Evolutionary conservation across 2,113 vertebrate genomes (phyloP).

Genomic region (Microtus montanus): DNA sequence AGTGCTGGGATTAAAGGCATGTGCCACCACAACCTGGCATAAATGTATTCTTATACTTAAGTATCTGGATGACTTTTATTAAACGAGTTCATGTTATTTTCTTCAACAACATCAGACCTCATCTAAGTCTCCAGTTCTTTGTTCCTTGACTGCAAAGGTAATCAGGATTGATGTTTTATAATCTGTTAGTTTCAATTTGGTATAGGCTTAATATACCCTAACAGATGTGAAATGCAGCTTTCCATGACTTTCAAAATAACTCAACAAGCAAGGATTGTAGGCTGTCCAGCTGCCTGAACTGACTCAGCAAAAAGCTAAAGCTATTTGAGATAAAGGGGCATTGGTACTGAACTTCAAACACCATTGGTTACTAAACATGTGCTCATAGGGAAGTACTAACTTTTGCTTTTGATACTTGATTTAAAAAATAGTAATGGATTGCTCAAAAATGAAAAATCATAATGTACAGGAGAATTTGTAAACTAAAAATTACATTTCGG

Average conservation of each 20-base stretch:
- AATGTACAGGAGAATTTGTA: background rate
- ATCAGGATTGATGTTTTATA: conserved; percentile 44
- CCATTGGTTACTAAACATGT: background rate
- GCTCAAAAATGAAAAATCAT: background rate
- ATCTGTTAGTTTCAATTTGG: conserved; percentile 20
- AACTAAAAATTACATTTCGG: background rate
- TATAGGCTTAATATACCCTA: background rate
- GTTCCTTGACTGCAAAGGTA: background rate
- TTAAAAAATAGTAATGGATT: background rate
- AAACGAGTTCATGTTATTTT: background rate
- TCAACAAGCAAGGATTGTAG: background rate
- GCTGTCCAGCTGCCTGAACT: background rate
- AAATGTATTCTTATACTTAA: background rate
- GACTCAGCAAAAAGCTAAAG: background rate
- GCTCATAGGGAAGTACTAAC: background rate
- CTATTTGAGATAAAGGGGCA: background rate
- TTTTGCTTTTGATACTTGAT: background rate
- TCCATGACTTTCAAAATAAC: background rate
- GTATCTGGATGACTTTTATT: background rate
- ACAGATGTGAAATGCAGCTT: background rate
- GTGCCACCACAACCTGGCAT: background rate
- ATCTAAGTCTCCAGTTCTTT: background rate
- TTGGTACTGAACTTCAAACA: background rate
- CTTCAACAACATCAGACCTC: background rate
- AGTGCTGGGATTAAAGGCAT: too few species aligned